Evolutionary conservation across 2,888 invertebrate genomes (phyloP).

Genomic region (Trichopria drosophilae): DNA sequence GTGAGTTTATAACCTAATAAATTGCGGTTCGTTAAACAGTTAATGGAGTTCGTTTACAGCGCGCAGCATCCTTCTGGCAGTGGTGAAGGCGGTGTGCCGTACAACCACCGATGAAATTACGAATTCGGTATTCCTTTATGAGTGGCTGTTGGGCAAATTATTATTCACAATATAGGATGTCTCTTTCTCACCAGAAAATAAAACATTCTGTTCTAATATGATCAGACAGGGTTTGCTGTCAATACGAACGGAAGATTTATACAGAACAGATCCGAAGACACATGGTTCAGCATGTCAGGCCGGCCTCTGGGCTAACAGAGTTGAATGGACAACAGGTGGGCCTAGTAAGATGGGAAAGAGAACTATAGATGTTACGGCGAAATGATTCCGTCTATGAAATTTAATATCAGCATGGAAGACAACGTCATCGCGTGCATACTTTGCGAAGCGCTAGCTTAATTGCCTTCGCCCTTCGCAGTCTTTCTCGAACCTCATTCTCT

Average conservation of each 20-base stretch:
- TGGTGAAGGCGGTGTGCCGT: too few species aligned
- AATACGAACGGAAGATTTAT: too few species aligned
- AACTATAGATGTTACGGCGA: too few species aligned
- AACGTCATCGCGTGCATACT: conserved; percentile 32
- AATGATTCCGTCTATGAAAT: too few species aligned
- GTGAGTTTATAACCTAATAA: conserved; percentile 51
- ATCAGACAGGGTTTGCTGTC: too few species aligned
- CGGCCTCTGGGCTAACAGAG: too few species aligned
- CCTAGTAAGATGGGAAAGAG: too few species aligned
- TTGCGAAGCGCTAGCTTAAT: conserved; percentile 42
- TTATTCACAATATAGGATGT: conserved; percentile 41
- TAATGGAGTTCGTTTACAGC: conserved; percentile 51
- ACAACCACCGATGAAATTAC: conserved; percentile 44
- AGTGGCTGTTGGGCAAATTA: conserved; percentile 39
- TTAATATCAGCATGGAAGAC: conserved; percentile 33
- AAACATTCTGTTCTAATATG: too few species aligned
- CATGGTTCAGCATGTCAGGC: too few species aligned
- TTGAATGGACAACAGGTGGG: too few species aligned
- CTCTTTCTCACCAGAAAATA: not conserved
- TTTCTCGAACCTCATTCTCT: not conserved
- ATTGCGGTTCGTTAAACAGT: conserved; percentile 53
- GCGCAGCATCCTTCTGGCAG: conserved; percentile 34
- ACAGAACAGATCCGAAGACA: too few species aligned
- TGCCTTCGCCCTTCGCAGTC: conserved; percentile 30
- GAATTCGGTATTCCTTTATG: conserved; percentile 37